Base-by-base conservation (phyloP, 2,797 vertebrate genomes). In the Hydrolagus colliei region DNA sequence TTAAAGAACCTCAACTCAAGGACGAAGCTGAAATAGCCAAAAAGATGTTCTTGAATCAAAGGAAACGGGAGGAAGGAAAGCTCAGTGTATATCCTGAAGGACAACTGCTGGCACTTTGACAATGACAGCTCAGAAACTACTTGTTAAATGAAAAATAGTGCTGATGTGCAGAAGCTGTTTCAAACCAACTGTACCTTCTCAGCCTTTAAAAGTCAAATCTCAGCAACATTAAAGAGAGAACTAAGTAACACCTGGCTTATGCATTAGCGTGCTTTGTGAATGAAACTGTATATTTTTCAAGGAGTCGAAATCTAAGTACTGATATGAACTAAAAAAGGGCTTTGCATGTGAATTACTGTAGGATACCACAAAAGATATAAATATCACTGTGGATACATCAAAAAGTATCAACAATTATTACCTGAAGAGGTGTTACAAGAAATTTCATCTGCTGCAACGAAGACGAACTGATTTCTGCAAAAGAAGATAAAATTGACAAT, bases 401-500 rank as follows among this genome's bases (percentile, higher is more conserved):
- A 93, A 93, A 94, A 94, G 94, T 94, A 95, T 93, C 94, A 95
- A 95, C 94, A 94, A 93, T 94, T 95, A 94, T 96, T 96, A 96
- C 96, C 96, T 96, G 96, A 94, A 94, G 95, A 96, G 95, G 95
- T 95, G 96, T 96, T 96, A 96, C 96, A 96, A 96, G 96, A 96
- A 95, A 96, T 96, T 96, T 96, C 96, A 96, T 96, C 96, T 95
- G 96, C 95, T 95, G 96, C 96, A 96, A 96, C 95, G 96, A 96
- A 95, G 95, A 96, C 95, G 95, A 96, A 96, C 95, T 96, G 95
- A 96, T 96, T 96, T 96, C 96, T 96, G 96, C 95, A 96, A 96
- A 95, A 96, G 96, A 96, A 96, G 96, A 96, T 96, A 96, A 96
- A 94, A 96, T 96, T 96, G 95, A 96, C 95, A 96, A 96, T 95